phyloP scores from a whole-genome alignment of 2,888 invertebrate species.

The Epicampocera succincta region DNA sequence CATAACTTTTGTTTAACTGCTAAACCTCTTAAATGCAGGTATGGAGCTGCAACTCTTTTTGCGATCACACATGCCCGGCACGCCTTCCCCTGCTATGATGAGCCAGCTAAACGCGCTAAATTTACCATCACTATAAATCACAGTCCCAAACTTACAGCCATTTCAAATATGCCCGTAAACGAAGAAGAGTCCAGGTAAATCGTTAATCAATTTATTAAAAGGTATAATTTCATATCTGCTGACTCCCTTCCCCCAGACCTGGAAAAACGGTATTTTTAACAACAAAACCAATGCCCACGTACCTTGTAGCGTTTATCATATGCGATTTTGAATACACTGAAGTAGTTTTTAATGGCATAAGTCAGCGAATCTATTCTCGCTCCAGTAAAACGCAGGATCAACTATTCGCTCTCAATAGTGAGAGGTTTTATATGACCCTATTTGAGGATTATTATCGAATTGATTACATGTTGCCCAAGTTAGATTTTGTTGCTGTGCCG shows the following conservation, averaged over 20 bases:
- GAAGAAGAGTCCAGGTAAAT: slow-evolving; percentile 63
- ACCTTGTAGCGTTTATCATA: slow-evolving; percentile 90
- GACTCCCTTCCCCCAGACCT: slow-evolving; percentile 11
- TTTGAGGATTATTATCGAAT: too few species aligned
- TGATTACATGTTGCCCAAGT: too few species aligned
- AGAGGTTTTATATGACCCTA: too few species aligned
- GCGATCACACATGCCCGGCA: slow-evolving; percentile 86
- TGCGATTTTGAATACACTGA: slow-evolving; percentile 82
- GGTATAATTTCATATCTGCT: slow-evolving; percentile 8
- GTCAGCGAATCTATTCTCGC: too few species aligned
- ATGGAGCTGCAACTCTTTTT: slow-evolving; percentile 83
- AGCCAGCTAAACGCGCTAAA: slow-evolving; percentile 86
- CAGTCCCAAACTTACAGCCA: slow-evolving; percentile 75
- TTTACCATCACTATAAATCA: slow-evolving; percentile 78
- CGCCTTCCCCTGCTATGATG: slow-evolving; percentile 90
- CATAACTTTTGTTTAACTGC: too few species aligned
- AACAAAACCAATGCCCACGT: slow-evolving; percentile 87
- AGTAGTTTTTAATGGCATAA: slow-evolving; percentile 18
- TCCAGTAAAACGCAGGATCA: too few species aligned
- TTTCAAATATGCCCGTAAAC: slow-evolving; percentile 82
- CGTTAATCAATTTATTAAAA: too few species aligned
- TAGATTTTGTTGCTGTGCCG: too few species aligned
- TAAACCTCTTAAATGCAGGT: too few species aligned
- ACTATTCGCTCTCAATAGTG: too few species aligned
- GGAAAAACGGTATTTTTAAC: slow-evolving; percentile 78